Evolutionary conservation across 1,140 invertebrate genomes (phyloP), one percentile per base, ranked within the genome.

Genomic region (Ceratoteleas bidentatus): DNA sequence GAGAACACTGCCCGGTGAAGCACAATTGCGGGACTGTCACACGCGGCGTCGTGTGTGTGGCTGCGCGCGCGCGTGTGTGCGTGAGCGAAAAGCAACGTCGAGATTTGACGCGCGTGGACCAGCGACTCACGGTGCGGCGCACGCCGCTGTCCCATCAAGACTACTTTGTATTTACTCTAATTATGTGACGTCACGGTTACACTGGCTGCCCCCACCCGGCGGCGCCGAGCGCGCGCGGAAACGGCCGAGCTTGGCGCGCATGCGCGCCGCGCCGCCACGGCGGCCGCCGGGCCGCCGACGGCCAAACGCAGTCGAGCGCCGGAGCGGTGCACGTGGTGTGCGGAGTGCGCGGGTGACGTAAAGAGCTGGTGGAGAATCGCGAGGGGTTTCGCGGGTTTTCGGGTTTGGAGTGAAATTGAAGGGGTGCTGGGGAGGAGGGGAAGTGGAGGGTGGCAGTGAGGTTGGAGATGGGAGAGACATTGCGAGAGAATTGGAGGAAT

Each of bases 141-240:
- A 94, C 93, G 93, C 93, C 92, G 92, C 93, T 93, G 92, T 93
- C 93, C 93, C 92, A 93, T 93, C 92, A 90, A 91, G 92, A 94
- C 93, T 93, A 94, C 93, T 94, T 94, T 94, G 93, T 94, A 94
- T 94, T 94, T 94, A 94, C 93, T 94, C 93, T 94, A 94, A 94
- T 94, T 94, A 94, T 93, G 91, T 94, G 94, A 94, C 94, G 94
- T 94, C 94, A 94, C 93, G 90, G 90, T 92, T 93, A 93, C 92
- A 92, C 90, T 91, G 88, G 87, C 77, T 85, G 69, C 80, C 87
- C 88, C 88, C 88, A 86, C 88, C 84, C 84, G 36, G n/a, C 32
- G 10, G 24, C 84, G 43, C 80, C 87, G 87, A 85, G 53, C 8
- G 49, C 52, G 13, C 15, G 73, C 85, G 85, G 73, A 72, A 50